Evolutionary conservation across 2,113 vertebrate species (phyloP).

Genomic region (Lynx canadensis): DNA sequence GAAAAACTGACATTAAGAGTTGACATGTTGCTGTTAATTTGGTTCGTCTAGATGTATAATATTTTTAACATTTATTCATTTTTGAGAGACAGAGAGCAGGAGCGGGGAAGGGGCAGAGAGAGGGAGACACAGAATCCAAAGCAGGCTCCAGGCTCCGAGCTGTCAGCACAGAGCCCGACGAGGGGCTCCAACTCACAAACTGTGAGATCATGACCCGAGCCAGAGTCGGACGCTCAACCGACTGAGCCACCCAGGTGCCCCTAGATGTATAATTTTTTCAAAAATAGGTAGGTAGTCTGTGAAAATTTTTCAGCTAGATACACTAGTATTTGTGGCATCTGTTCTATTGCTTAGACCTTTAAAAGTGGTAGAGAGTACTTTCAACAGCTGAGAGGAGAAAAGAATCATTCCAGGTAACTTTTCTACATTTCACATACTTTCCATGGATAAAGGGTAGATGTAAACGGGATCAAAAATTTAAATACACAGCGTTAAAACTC

Average conservation of each 20-base stretch:
- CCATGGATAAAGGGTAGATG: not conserved
- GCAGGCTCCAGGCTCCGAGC: too few species aligned
- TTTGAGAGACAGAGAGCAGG: too few species aligned
- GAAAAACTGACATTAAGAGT: not conserved
- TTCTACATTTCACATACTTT: not conserved
- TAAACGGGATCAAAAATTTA: not conserved
- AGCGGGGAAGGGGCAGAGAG: too few species aligned
- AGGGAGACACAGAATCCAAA: too few species aligned
- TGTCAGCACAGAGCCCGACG: too few species aligned
- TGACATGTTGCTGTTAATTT: not conserved
- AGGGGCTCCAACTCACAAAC: too few species aligned
- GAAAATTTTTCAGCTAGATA: not conserved
- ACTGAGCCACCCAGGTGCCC: too few species aligned
- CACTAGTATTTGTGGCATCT: not conserved
- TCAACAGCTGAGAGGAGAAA: not conserved
- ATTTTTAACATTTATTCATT: not conserved
- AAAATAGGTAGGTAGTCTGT: not conserved
- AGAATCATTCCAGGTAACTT: not conserved
- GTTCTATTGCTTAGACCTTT: not conserved
- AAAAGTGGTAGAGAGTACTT: not conserved
- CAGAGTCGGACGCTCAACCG: too few species aligned
- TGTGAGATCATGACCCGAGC: too few species aligned
- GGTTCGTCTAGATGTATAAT: not conserved
- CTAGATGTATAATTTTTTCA: not conserved
- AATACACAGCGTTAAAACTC: not conserved